These are phyloP conservation scores for Drosophila erecta DNA, from an alignment of 1,140 invertebrate genomes.

Conservation along the genomic window DNA sequence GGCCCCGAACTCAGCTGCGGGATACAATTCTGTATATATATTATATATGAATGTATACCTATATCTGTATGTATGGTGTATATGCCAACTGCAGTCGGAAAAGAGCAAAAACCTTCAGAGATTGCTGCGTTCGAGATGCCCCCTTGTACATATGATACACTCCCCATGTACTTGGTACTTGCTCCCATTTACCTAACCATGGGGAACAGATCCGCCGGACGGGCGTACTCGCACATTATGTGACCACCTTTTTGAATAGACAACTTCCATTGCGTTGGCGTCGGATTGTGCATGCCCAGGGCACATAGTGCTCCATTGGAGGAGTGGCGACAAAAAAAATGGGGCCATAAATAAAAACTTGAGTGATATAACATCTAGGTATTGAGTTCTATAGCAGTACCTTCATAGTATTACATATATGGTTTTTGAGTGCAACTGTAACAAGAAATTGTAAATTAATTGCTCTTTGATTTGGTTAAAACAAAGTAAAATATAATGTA, in stretches of 20 bases:
- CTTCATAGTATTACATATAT: constrained; percentile 5
- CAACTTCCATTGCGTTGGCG: constrained; percentile 49
- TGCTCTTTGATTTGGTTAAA: not conserved
- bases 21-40: not conserved
- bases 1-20: constrained; percentile 1
- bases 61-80: not conserved
- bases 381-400: constrained; percentile 7
- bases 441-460: not conserved
- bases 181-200: constrained; percentile 18
- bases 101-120: constrained; percentile 27
- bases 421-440: not conserved
- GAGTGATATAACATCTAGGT: constrained; percentile 16
- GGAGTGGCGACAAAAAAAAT: constrained; percentile 15
- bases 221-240: constrained; percentile 18
- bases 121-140: constrained; percentile 5
- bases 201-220: constrained; percentile 12
- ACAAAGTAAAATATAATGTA: not conserved
- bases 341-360: constrained; percentile 34
- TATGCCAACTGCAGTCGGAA: not conserved
- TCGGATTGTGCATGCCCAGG: constrained; percentile 6
- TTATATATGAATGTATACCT: not conserved
- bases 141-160: not conserved
- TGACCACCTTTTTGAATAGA: constrained; percentile 35
- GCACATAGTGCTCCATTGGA: not conserved
- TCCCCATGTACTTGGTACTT: constrained; percentile 1